phyloP scores from a whole-genome alignment of 2,797 vertebrate species.

The Manis javanica region DNA sequence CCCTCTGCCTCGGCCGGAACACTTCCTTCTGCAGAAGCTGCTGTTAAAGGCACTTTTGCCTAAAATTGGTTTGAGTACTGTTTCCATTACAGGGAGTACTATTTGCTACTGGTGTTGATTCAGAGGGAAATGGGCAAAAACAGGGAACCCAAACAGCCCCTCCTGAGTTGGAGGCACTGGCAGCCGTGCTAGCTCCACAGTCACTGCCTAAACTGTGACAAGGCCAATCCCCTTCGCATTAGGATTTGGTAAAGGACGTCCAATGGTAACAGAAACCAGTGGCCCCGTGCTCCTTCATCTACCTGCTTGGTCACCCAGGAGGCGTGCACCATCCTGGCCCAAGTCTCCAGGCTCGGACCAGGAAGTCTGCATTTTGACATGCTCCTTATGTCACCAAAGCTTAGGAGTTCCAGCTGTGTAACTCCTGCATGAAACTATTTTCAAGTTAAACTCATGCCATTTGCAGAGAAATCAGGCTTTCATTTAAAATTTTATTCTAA shows the following conservation, averaged over 20 bases:
- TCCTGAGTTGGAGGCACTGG: neutral
- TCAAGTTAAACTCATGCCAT: neutral
- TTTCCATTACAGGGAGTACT: accelerated
- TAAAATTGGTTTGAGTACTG: too few species aligned
- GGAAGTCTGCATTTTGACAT: accelerated
- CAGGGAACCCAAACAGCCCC: too few species aligned
- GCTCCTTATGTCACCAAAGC: accelerated
- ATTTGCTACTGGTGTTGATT: accelerated
- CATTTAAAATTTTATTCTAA: neutral
- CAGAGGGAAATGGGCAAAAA: too few species aligned
- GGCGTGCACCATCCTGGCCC: neutral
- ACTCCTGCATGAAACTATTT: neutral
- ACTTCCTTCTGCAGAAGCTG: neutral
- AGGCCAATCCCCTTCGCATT: accelerated
- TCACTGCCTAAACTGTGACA: accelerated
- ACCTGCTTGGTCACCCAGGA: accelerated
- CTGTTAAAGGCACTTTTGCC: accelerated
- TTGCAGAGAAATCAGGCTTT: neutral
- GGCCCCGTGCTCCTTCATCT: neutral
- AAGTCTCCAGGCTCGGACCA: accelerated
- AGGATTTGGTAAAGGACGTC: neutral
- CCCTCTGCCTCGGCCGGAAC: too few species aligned
- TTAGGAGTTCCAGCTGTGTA: neutral
- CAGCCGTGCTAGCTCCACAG: neutral
- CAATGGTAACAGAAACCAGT: too few species aligned